Evolutionary conservation across 2,888 invertebrate genomes (phyloP).

Genomic region (Cybosia mesomella): DNA sequence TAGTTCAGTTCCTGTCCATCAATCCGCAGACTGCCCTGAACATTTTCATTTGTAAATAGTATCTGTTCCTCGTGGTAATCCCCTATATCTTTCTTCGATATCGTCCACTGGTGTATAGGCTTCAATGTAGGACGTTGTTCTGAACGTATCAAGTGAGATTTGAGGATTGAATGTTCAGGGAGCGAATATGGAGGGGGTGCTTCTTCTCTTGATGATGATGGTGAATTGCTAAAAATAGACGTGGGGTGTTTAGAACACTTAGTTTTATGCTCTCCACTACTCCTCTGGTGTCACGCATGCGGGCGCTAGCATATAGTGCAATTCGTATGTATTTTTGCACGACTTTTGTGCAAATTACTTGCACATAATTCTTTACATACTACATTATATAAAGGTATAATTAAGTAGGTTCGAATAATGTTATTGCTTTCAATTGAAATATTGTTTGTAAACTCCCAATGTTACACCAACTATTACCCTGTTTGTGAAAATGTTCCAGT

Average conservation of each 20-base stretch:
- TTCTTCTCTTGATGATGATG: conserved; percentile 70
- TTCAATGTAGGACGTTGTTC: conserved; percentile 62
- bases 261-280: no score
- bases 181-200: conserved; percentile 76
- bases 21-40: conserved; percentile 66
- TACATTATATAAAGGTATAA: no score
- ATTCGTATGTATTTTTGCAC: no score
- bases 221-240: conserved; percentile 61
- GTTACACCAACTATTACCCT: no score
- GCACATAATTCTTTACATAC: no score
- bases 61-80: conserved; percentile 81
- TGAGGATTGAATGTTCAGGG: conserved; percentile 80
- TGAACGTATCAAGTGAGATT: conserved; percentile 76
- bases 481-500: no score
- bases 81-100: conserved; percentile 80
- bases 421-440: no score
- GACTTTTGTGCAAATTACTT: no score
- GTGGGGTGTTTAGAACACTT: neutral
- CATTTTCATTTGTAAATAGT: conserved; percentile 82
- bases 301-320: no score
- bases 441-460: no score
- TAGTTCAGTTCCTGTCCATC: conserved; percentile 76
- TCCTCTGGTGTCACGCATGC: no score
- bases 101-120: conserved; percentile 81
- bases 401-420: no score